Percentiles rank a stretch among this genome's conserved stretches.
phyloP scores from a whole-genome alignment of 2,797 vertebrate species.

The Enteromius viviparus region DNA sequence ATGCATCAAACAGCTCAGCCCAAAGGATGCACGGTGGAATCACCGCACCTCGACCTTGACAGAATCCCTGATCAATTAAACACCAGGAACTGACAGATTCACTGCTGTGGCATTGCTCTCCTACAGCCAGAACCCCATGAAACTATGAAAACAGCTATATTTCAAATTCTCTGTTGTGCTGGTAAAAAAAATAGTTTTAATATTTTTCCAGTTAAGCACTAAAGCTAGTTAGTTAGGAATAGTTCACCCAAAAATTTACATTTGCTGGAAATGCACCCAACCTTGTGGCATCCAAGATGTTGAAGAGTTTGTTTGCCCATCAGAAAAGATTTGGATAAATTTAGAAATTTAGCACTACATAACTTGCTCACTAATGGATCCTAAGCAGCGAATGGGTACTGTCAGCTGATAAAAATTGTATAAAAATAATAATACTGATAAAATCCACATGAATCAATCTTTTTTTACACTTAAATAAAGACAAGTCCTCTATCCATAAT shows the following conservation, averaged over 20 bases:
- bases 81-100: not conserved
- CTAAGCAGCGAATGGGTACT: not conserved
- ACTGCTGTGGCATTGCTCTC: not conserved
- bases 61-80: conserved; percentile 10
- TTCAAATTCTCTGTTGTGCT: not conserved
- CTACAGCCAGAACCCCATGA: not conserved
- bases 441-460: not conserved
- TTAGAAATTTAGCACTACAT: not conserved
- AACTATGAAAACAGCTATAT: not conserved
- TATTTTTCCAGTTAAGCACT: not conserved
- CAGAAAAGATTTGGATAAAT: not conserved
- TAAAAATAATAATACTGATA: not conserved
- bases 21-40: not conserved
- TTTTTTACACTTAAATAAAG: not conserved
- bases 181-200: not conserved
- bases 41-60: not conserved
- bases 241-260: not conserved
- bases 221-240: not conserved
- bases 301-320: not conserved
- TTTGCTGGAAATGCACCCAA: not conserved
- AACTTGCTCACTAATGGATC: not conserved
- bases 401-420: not conserved
- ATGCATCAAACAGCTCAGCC: not conserved
- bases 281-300: not conserved
- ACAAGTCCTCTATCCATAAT: not conserved